Evolutionary conservation across 2,797 vertebrate species (phyloP).

Genomic region (Gymnodraco acuticeps): DNA sequence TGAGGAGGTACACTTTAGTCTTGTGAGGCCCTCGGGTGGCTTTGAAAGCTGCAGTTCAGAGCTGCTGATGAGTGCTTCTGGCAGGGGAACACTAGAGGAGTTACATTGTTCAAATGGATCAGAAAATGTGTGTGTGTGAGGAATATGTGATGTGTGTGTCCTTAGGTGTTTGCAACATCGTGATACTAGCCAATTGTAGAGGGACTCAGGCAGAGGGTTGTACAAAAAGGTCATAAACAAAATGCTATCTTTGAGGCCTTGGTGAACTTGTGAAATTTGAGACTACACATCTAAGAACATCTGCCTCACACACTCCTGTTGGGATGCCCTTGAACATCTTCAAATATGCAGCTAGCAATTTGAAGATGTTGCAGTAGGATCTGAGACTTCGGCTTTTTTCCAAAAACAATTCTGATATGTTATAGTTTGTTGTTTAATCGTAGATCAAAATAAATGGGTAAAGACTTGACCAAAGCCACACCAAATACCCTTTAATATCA

Average conservation of each 20-base stretch:
- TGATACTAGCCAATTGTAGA: constrained; percentile 11
- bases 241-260: not conserved
- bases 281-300: too few relatives aligned
- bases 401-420: too few relatives aligned
- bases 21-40: not conserved
- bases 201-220: not conserved
- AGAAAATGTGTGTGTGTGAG: constrained; percentile 18
- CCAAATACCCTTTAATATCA: not conserved
- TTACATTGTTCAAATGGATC: constrained; percentile 9
- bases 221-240: not conserved
- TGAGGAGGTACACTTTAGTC: not conserved
- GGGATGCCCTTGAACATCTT: not conserved
- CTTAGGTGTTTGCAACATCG: not conserved
- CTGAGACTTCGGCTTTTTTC: too few relatives aligned
- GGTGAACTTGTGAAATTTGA: too few relatives aligned
- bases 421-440: not conserved
- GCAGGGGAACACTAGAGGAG: not conserved
- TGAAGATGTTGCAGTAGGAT: too few relatives aligned
- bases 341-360: too few relatives aligned
- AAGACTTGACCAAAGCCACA: not conserved
- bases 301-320: not conserved
- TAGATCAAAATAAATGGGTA: not conserved
- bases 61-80: constrained; percentile 11
- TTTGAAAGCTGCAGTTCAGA: constrained; percentile 19
- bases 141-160: not conserved